Base-by-base conservation (phyloP, 2,888 invertebrate species). In the Alsophila aescularia region DNA sequence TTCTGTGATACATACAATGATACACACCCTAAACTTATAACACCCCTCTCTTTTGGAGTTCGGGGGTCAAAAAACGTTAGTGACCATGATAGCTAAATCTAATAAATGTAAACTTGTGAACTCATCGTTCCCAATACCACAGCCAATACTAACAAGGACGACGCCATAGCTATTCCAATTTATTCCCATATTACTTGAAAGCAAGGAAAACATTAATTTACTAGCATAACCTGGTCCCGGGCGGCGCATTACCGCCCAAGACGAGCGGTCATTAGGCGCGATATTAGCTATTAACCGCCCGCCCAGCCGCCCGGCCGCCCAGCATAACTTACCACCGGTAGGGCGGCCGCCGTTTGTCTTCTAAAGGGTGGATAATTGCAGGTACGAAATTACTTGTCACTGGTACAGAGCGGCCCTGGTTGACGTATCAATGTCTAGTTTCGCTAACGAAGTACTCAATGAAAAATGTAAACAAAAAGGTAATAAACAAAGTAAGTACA, bases 241-340 rank as follows among this genome's bases (percentile, higher is more conserved):
- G 88, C 77, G 89, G 83, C 81, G 79, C 87, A 87, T 89, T 88
- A 87, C 83, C 53, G 80, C 72, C 74, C 80, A 83, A 88, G 87
- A 88, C 85, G 87, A 82, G 82, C 83, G 89, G 90, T 90, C 92
- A 92, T 92, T 92, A 92, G 87, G 80, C 86, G 77, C 87, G 85
- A 87, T 92, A 92, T 91, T 90, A 92, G 89, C 92, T 90, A 90
- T 91, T 90, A 90, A 82, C 88, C 83, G 83, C 72, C 81, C 57
- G 39, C 40, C 44, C 39, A 40, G 31, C 16, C 13, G 34, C 36
- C 44, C 8, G 24, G 31, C 45, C 40, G 79, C 84, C 85, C 81
- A 76, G 73, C 79, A 81, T 88, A 87, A 86, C 81, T 87, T 85
- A 85, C 37, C 31, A 85, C 36, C 18, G 81, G 70, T 66, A 73